Evolutionary conservation across 2,888 invertebrate species (phyloP).

Genomic region (Pteria penguin): DNA sequence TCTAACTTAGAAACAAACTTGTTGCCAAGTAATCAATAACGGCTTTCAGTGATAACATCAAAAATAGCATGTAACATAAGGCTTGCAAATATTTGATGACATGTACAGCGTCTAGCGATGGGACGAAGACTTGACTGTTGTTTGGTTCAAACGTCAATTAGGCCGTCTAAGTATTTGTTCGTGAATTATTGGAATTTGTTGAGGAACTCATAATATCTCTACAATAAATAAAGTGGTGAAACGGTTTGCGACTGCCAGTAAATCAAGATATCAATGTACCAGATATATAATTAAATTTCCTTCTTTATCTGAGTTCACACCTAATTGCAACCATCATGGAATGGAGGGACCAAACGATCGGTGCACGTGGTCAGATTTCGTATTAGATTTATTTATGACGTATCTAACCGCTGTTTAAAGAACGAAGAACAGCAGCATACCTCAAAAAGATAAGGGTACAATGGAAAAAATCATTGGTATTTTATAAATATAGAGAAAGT

Average conservation of each 20-base stretch:
- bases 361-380: not conserved
- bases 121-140: slow-evolving; percentile 22
- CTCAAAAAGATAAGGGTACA: no score
- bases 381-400: not conserved
- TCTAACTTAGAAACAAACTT: not conserved
- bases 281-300: not conserved
- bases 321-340: not conserved
- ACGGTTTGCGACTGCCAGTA: not conserved
- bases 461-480: no score
- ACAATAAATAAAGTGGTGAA: not conserved
- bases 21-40: not conserved
- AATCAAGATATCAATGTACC: not conserved
- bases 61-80: not conserved
- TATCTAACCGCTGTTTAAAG: not conserved
- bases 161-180: slow-evolving; percentile 27
- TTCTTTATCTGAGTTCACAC: not conserved
- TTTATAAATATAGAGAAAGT: no score
- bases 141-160: slow-evolving; percentile 13
- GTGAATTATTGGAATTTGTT: slow-evolving; percentile 23
- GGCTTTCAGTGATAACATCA: not conserved
- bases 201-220: not conserved
- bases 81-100: not conserved
- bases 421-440: no score
- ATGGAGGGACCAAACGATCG: not conserved
- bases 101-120: not conserved